Conservation (phyloP, 2,113 vertebrate species). For the Nicator chloris region DNA sequence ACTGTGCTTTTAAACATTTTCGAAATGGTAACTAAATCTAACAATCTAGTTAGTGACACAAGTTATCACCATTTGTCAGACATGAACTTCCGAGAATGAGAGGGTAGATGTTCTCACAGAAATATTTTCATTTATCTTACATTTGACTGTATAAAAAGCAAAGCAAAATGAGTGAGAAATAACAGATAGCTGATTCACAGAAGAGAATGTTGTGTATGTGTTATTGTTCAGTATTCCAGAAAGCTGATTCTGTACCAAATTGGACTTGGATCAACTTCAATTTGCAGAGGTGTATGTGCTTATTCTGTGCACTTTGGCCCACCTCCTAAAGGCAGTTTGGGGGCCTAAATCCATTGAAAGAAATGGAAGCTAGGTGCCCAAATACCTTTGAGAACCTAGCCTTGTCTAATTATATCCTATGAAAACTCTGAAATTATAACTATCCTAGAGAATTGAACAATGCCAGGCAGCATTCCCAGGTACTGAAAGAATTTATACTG, state of each 20-base stretch:
- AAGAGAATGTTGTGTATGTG: background rate
- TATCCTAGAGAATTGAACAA: background rate
- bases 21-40: background rate
- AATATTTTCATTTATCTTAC: background rate
- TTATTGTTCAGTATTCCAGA: background rate
- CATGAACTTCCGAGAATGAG: background rate
- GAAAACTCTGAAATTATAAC: background rate
- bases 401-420: background rate
- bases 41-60: background rate
- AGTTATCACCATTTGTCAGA: background rate
- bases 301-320: background rate
- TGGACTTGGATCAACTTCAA: background rate
- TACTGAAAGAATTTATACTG: background rate
- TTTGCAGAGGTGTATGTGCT: background rate
- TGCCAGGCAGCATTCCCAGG: background rate
- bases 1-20: background rate
- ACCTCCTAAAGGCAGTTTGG: background rate
- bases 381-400: background rate
- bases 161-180: background rate
- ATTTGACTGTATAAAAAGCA: background rate
- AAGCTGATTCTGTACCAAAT: background rate
- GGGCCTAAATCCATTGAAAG: background rate
- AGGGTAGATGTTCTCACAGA: background rate
- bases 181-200: background rate
- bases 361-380: background rate